Base-by-base conservation (phyloP, 1,140 invertebrate species). In the Ips nitidus region DNA sequence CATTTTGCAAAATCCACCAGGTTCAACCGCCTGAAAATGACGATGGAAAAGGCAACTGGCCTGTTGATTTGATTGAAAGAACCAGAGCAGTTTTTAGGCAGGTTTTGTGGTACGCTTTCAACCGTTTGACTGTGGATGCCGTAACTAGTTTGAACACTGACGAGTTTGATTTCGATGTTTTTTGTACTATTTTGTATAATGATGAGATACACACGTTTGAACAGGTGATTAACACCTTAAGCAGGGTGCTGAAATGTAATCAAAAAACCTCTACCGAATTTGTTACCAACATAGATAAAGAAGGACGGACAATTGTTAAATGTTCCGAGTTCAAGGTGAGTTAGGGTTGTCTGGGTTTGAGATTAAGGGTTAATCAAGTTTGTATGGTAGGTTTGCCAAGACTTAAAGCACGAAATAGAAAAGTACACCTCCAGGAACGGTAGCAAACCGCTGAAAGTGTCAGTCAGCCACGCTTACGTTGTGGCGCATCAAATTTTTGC, bases 201-300 rank as follows among this genome's bases (percentile, higher is more conserved):
- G 97, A 99, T 80, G 97, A 99, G 82, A 91, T 92, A 2, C 96
- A 99, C 78, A 98, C 96, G 0, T 99, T 98, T 81, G 96, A 98
- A 80, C 81, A 91, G 83, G 96, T 99, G 1, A 98, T 98, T 69
- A 89, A 83, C 50, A 95, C 94, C 0, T 82, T 99, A 52, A 88
- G 86, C 7, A 86, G 92, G 56, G 92, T 96, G 38, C 90, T 97
- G 61, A 92, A 94, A 75, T 97, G 94, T 79, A 86, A 86, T 38
- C 90, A 95, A 71, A 90, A 91, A 75, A 91, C 93, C 74, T 94
- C 95, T 0, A 89, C 95, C 65, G 95, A 98, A 71, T 95, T 91
- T 83, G 95, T 98, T 3, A 96, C 94, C 1, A 93, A 91, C 73
- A 95, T 98, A 45, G 96, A 98, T 81, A 84, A 95, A 72, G 96